Base-by-base conservation (phyloP, 2,888 invertebrate species). In the Aethes cnicana region DNA sequence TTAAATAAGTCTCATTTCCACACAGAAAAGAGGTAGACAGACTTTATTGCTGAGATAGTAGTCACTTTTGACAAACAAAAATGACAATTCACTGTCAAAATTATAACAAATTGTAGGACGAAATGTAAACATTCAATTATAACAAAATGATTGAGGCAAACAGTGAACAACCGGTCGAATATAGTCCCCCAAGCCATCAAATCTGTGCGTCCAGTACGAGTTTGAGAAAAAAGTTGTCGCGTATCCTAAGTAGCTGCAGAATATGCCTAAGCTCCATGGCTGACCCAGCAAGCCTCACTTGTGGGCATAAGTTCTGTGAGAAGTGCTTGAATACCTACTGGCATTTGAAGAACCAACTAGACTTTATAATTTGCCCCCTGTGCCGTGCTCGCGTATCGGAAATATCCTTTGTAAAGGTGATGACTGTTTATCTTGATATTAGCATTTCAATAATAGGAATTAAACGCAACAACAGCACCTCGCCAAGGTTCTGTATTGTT, bases 251-350 rank as follows among this genome's bases (percentile, higher is more conserved):
- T 39, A 74, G 69, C 26, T 85, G 85, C 55, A 66, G 78, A 32
- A 85, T 85, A 44, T 85, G 85, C 44, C 55, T 85, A 18, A 81
- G 81, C 0, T 57, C 64, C 3, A 67, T 81, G 5, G 55, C 67
- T 11, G 64, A 73, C 12, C 77, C 81, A 0, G 77, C 77, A 1
- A 56, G 57, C 0, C 58, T 84, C 23, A 69, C 71, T 1, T 85
- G 84, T 56, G 83, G 83, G 1, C 85, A 85, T 57, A 68, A 64
- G 41, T 85, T 83, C 57, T 85, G 85, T 47, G 74, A 78, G 56
- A 58, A 53, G 5, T 84, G 84, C 54, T 54, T 83, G 7, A 58
- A 66, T 16, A 63, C 63, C 26, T 83, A 81, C 54, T 78, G 82
- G 75, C 66, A 72, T 3, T 56, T 66, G 3, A 66, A 61, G 16